These are phyloP conservation scores for Coranthus polyacanthus DNA, from an alignment of 2,797 vertebrate species.

Conservation along the genomic window DNA sequence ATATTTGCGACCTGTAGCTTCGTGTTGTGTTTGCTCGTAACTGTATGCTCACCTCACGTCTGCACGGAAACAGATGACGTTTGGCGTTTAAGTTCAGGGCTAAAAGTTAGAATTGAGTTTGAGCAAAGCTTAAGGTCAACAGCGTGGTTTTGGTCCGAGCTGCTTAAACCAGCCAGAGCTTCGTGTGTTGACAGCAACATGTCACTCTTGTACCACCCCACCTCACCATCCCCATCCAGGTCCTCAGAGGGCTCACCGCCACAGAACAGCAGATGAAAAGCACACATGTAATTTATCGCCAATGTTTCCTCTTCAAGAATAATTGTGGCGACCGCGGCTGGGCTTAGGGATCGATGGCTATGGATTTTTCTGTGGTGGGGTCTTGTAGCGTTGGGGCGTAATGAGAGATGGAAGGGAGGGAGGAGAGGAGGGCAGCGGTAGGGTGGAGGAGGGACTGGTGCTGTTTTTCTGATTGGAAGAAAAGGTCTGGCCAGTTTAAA, in stretches of 20 bases:
- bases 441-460: conserved; percentile 70
- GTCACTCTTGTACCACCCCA: conserved; percentile 87
- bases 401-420: conserved; percentile 90
- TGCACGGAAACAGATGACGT: no score
- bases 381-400: conserved; percentile 96
- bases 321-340: conserved; percentile 98
- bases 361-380: conserved; percentile 97
- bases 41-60: no score
- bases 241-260: conserved; percentile 87
- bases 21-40: no score
- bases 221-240: conserved; percentile 72
- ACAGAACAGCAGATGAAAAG: conserved; percentile 97
- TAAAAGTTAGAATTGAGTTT: neutral
- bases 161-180: conserved; percentile 85
- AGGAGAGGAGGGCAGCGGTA: conserved; percentile 88
- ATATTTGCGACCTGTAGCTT: conserved; percentile 4
- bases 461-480: conserved; percentile 90
- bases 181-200: conserved; percentile 90
- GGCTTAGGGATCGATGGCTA: conserved; percentile 94
- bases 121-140: neutral
- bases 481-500: conserved; percentile 56
- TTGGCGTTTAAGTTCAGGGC: no score
- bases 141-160: conserved; percentile 65
- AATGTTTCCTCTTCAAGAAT: conserved; percentile 98
- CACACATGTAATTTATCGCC: conserved; percentile 98